Evolutionary conservation across 1,140 invertebrate genomes (phyloP).

Genomic region (Parapsyche elsis): DNA sequence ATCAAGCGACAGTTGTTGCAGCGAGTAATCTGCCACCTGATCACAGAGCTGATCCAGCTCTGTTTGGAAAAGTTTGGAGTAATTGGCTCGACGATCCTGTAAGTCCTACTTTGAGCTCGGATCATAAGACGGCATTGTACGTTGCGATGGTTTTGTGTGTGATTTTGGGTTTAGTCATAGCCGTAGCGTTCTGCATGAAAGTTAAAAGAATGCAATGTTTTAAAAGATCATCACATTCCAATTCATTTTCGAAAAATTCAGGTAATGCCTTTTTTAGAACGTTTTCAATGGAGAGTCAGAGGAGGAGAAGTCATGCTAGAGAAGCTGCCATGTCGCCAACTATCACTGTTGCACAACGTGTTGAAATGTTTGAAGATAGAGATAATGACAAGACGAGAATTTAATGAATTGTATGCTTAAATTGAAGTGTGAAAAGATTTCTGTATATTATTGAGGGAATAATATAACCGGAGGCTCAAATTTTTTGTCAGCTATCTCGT

Average conservation of each 20-base stretch:
- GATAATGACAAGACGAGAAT: constrained; percentile 30
- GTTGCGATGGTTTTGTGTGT: constrained; percentile 37
- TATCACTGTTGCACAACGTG: constrained; percentile 45
- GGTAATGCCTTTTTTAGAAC: background rate
- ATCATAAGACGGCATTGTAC: constrained; percentile 25
- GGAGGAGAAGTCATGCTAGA: constrained; percentile 30
- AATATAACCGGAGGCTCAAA: background rate
- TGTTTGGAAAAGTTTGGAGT: constrained; percentile 69
- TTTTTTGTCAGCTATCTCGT: background rate
- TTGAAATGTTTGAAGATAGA: constrained; percentile 54
- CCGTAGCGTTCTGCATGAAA: constrained; percentile 28
- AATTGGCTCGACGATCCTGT: constrained; percentile 66
- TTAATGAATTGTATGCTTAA: background rate
- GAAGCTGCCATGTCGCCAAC: constrained; percentile 23
- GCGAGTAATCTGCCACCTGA: constrained; percentile 69
- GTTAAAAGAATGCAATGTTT: constrained; percentile 29
- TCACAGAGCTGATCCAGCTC: constrained; percentile 67
- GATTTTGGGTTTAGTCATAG: constrained; percentile 22
- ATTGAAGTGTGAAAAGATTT: background rate
- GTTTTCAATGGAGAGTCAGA: constrained; percentile 26
- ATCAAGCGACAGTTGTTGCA: constrained; percentile 64
- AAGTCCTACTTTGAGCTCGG: constrained; percentile 18
- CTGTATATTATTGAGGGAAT: background rate
- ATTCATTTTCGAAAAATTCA: background rate
- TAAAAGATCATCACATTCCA: background rate